These are phyloP conservation scores for Malacoraja senta DNA, from an alignment of 2,797 vertebrate species.

Conservation along the genomic window DNA sequence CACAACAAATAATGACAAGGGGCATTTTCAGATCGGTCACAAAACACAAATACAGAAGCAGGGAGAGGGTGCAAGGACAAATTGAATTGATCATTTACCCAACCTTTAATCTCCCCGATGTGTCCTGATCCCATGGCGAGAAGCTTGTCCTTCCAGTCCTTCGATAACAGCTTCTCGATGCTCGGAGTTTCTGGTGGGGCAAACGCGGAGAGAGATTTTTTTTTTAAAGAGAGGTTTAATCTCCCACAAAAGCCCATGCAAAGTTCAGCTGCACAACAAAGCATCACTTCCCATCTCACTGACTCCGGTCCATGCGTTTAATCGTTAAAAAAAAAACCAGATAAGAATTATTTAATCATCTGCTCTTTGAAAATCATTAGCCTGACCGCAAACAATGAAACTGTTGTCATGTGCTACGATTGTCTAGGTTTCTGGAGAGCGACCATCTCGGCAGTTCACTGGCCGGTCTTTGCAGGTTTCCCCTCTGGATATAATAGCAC, in stretches of 20 bases:
- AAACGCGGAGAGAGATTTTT: conserved; percentile 54
- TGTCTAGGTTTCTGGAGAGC: not conserved
- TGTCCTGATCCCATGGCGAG: conserved; percentile 98
- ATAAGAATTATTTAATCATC: conserved; percentile 80
- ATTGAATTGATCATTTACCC: not conserved
- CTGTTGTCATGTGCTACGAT: conserved; percentile 63
- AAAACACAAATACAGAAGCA: not conserved
- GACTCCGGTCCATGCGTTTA: conserved; percentile 80
- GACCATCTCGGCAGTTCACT: not conserved
- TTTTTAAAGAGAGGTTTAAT: conserved; percentile 64
- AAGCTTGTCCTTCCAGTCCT: conserved; percentile 99
- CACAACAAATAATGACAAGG: not conserved
- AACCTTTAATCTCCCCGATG: conserved; percentile 97
- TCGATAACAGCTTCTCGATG: conserved; percentile 97
- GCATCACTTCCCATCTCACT: conserved; percentile 54
- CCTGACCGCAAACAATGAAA: conserved; percentile 87
- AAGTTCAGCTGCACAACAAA: conserved; percentile 93
- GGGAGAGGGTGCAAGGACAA: conserved; percentile 6
- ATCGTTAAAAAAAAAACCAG: conserved; percentile 70
- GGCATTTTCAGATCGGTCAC: not conserved
- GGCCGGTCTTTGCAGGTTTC: not conserved
- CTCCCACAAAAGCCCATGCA: conserved; percentile 84
- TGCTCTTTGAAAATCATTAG: conserved; percentile 97
- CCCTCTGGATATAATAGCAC: not conserved
- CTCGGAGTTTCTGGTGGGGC: conserved; percentile 80